Conservation (phyloP, 2,113 vertebrate species). For the Perca fluviatilis region DNA sequence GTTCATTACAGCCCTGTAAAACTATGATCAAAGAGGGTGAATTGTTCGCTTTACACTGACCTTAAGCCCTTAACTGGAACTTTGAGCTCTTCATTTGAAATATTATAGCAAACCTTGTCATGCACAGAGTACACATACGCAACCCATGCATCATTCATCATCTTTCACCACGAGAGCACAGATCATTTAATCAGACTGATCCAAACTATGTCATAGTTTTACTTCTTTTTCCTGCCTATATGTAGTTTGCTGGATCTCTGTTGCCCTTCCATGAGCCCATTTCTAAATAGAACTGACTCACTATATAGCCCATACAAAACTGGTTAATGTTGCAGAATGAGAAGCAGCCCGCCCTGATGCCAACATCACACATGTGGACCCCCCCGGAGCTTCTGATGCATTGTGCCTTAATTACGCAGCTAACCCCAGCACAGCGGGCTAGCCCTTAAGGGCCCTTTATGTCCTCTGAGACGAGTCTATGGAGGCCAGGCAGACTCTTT, state of each 20-base stretch:
- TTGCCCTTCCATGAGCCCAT: background rate
- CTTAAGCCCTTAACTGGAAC: background rate
- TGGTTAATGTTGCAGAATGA: slow-evolving; percentile 33
- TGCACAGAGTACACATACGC: background rate
- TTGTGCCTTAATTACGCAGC: slow-evolving; percentile 73
- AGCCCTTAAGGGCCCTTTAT: slow-evolving; percentile 56
- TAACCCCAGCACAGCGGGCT: slow-evolving; percentile 30
- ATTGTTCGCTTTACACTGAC: slow-evolving; percentile 1
- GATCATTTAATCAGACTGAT: background rate
- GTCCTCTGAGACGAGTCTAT: slow-evolving; percentile 64
- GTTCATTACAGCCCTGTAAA: slow-evolving; percentile 49
- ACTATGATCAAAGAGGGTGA: slow-evolving; percentile 48
- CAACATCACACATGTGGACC: slow-evolving; percentile 40
- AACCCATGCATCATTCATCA: background rate
- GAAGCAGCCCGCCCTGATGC: slow-evolving; percentile 30
- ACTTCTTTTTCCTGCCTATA: background rate
- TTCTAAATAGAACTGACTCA: background rate
- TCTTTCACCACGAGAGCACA: slow-evolving; percentile 1
- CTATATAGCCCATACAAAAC: slow-evolving; percentile 3
- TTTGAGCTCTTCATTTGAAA: slow-evolving; percentile 16
- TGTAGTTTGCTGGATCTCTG: slow-evolving; percentile 10
- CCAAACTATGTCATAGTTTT: background rate
- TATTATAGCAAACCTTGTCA: background rate
- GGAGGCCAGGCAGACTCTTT: slow-evolving; percentile 70
- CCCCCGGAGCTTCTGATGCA: slow-evolving; percentile 44